Percentiles rank a stretch among this genome's conserved stretches.
Evolutionary conservation across 2,888 invertebrate genomes (phyloP).

Genomic region (Ischnura elegans): DNA sequence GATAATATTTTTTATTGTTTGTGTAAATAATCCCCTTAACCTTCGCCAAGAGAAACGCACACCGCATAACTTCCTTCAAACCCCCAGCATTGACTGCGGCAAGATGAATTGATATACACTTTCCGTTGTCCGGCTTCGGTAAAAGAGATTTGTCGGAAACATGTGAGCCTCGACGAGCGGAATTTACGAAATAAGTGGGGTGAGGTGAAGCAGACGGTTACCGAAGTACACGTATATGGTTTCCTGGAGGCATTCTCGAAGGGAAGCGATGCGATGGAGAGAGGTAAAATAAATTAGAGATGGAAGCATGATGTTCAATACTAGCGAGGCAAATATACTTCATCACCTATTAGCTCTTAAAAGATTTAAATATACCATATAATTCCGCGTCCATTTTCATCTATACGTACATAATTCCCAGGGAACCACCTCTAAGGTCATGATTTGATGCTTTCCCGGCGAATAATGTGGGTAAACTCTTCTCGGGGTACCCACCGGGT

Average conservation of each 20-base stretch:
- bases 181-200: not conserved
- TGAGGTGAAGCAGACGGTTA: not conserved
- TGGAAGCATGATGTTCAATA: not conserved
- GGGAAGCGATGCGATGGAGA: not conserved
- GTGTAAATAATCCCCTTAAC: conserved; percentile 3
- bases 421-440: not conserved
- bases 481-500: too few relatives aligned
- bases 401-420: not conserved
- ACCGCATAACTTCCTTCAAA: not conserved
- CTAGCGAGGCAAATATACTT: not conserved
- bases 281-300: not conserved
- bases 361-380: too few relatives aligned
- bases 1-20: not conserved
- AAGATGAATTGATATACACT: not conserved
- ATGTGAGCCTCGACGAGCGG: not conserved
- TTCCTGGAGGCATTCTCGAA: not conserved
- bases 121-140: not conserved
- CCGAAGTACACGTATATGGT: not conserved
- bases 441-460: too few relatives aligned
- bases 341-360: not conserved
- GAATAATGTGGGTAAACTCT: too few relatives aligned
- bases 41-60: not conserved
- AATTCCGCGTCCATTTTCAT: too few relatives aligned
- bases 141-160: conserved; percentile 24
- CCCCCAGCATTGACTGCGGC: not conserved